Evolutionary conservation across 2,888 invertebrate species (phyloP).

Genomic region (Horisme vitalbata): DNA sequence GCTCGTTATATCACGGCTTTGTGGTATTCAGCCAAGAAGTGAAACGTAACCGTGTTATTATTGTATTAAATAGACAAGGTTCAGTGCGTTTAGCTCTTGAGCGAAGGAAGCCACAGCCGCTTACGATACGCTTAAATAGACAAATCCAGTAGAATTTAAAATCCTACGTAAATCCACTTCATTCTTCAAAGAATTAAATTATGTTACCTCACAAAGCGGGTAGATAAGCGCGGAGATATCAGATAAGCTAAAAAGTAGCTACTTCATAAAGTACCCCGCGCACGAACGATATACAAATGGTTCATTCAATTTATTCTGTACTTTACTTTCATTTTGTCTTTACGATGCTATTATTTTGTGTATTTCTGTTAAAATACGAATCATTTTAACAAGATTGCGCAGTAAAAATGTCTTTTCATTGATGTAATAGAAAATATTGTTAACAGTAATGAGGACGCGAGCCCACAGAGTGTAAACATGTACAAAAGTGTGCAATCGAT

Average conservation of each 20-base stretch:
- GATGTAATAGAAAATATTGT: constrained; percentile 14
- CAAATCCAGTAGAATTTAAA: constrained; percentile 52
- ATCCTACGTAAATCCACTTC: constrained; percentile 50
- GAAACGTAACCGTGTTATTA: constrained; percentile 25
- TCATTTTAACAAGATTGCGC: constrained; percentile 14
- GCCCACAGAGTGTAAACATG: constrained; percentile 16
- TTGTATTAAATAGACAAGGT: constrained; percentile 26
- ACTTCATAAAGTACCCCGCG: constrained; percentile 38
- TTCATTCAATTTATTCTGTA: constrained; percentile 35
- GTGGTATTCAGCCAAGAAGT: constrained; percentile 21
- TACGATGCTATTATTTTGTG: constrained; percentile 26
- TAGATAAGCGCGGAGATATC: constrained; percentile 43
- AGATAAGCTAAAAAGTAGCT: constrained; percentile 46
- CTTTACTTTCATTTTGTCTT: constrained; percentile 30
- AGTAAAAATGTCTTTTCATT: constrained; percentile 9
- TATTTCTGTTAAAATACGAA: constrained; percentile 22
- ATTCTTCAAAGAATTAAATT: constrained; percentile 49
- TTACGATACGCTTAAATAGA: constrained; percentile 53
- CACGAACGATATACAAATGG: constrained; percentile 35
- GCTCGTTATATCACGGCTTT: background rate
- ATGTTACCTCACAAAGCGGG: constrained; percentile 45
- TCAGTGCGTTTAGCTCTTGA: constrained; percentile 23
- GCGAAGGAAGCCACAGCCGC: constrained; percentile 32
- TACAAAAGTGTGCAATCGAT: constrained; percentile 17
- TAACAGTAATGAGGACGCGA: constrained; percentile 14